These are phyloP conservation scores for Tyrannus savana DNA, from an alignment of 2,113 vertebrate genomes.

Conservation along the genomic window DNA sequence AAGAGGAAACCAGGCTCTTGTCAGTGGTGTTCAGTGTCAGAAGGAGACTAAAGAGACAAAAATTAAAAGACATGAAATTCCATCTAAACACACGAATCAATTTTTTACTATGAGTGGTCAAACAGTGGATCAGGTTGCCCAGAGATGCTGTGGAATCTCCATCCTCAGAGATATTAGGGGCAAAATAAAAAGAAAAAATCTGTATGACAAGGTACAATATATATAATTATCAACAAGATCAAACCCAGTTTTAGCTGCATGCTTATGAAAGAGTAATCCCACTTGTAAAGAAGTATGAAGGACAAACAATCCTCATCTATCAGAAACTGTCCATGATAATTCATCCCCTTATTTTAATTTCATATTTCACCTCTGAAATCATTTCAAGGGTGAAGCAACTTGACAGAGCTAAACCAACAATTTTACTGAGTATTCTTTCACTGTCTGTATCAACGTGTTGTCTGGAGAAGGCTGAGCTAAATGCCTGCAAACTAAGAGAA, in stretches of 20 bases:
- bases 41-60: not conserved
- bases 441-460: not conserved
- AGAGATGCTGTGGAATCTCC: not conserved
- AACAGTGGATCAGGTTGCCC: not conserved
- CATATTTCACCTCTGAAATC: not conserved
- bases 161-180: not conserved
- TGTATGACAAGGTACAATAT: not conserved
- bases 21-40: not conserved
- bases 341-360: not conserved
- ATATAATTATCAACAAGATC: not conserved
- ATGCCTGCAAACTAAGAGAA: not conserved
- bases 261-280: not conserved
- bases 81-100: not conserved
- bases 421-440: not conserved
- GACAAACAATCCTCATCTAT: not conserved
- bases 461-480: not conserved
- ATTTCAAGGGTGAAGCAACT: not conserved
- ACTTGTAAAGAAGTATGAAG: not conserved
- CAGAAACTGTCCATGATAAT: not conserved
- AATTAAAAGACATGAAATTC: not conserved
- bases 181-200: not conserved
- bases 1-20: not conserved
- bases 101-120: not conserved
- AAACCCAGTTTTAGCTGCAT: not conserved
- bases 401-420: not conserved